Percentiles rank a stretch among this genome's conserved stretches.
Conservation (phyloP, 2,797 vertebrate genomes). For the Acanthopagrus latus region DNA sequence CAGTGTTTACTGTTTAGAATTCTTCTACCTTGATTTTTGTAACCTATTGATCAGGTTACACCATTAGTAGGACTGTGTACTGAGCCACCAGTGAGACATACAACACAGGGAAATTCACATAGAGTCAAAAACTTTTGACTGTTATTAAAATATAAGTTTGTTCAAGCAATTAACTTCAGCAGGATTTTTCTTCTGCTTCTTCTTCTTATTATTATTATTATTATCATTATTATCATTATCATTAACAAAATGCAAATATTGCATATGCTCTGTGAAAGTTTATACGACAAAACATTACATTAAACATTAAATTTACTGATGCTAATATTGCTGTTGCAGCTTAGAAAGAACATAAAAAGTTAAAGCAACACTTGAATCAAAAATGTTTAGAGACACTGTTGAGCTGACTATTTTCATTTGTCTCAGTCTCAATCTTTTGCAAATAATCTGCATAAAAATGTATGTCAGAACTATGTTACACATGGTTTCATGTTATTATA, state of each 20-base stretch:
- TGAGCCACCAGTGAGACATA: not conserved
- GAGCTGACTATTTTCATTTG: not conserved
- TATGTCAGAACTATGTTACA: not conserved
- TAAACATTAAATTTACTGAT: not conserved
- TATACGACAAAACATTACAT: not conserved
- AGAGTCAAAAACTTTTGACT: not conserved
- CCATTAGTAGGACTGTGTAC: not conserved
- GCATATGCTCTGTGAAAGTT: not conserved
- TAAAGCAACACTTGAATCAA: not conserved
- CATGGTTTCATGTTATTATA: not conserved
- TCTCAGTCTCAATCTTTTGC: not conserved
- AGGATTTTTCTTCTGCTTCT: not conserved
- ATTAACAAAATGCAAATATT: not conserved
- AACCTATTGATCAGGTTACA: not conserved
- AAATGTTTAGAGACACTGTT: not conserved
- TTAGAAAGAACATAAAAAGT: not conserved
- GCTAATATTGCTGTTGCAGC: not conserved
- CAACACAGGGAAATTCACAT: not conserved
- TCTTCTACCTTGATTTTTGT: not conserved
- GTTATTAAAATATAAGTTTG: not conserved
- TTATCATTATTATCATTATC: no score
- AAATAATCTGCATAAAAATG: conserved; percentile 2
- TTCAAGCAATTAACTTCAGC: not conserved
- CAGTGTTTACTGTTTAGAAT: not conserved
- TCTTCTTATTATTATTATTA: no score